Percentiles rank a stretch among this genome's conserved stretches.
phyloP scores from a whole-genome alignment of 2,113 vertebrate genomes.

The Indicator maculatus region DNA sequence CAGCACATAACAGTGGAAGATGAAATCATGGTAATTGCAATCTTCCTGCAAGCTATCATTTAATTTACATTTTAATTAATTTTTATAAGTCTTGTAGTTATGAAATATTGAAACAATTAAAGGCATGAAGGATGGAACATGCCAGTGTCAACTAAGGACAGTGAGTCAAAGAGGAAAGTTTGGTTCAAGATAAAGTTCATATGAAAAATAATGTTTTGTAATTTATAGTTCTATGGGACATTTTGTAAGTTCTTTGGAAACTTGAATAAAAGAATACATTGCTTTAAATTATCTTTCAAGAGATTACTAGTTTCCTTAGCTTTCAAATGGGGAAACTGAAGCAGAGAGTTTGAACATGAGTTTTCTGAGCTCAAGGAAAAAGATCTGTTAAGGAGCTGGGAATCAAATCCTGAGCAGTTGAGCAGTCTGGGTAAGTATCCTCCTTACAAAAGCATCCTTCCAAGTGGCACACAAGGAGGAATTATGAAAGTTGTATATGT shows the following conservation, averaged over 20 bases:
- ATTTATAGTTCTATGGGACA: not conserved
- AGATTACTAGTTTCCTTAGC: not conserved
- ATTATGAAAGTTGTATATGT: not conserved
- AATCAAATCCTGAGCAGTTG: not conserved
- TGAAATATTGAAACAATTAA: constrained; percentile 32
- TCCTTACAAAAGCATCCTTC: not conserved
- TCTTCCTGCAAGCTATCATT: constrained; percentile 17
- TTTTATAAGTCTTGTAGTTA: not conserved
- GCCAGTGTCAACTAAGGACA: constrained; percentile 14
- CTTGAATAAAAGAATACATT: not conserved
- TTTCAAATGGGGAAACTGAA: not conserved
- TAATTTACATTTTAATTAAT: constrained; percentile 63
- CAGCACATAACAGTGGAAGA: not conserved
- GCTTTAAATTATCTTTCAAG: not conserved
- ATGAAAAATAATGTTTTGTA: not conserved
- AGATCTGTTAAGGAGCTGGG: not conserved
- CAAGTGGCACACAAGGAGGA: not conserved
- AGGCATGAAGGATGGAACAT: not conserved
- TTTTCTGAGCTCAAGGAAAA: not conserved
- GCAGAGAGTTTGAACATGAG: not conserved
- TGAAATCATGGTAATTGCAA: constrained; percentile 46
- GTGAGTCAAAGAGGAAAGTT: constrained; percentile 7
- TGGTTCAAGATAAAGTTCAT: not conserved
- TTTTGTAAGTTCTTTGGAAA: not conserved
- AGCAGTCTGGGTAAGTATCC: not conserved